phyloP scores from a whole-genome alignment of 2,797 vertebrate genomes.

The Novumbra hubbsi region DNA sequence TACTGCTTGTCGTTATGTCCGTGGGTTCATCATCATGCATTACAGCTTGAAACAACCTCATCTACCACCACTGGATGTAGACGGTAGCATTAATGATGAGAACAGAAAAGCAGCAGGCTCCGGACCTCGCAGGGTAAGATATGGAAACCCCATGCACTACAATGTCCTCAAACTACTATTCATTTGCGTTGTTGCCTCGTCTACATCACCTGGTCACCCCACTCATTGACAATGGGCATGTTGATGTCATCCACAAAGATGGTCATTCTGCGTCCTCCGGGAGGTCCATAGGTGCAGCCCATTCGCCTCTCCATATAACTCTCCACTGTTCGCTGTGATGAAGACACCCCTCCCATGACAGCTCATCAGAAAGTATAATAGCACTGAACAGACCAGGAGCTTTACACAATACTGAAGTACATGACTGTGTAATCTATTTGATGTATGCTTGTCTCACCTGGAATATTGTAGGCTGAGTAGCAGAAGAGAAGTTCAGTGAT shows the following conservation, averaged over 20 bases:
- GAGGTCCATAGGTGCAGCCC: slow-evolving; percentile 84
- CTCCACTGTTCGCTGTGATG: slow-evolving; percentile 77
- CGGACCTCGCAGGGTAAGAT: no score
- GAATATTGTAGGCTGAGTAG: slow-evolving; percentile 85
- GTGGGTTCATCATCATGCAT: no score
- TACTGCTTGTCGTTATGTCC: no score
- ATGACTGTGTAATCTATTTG: background rate
- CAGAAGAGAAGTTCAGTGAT: slow-evolving; percentile 86
- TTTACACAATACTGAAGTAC: background rate
- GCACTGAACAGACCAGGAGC: background rate
- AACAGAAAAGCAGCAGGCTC: no score
- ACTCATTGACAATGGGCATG: slow-evolving; percentile 86
- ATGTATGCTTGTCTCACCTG: slow-evolving; percentile 69
- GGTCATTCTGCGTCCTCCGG: slow-evolving; percentile 83
- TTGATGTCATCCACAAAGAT: slow-evolving; percentile 89
- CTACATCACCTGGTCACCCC: slow-evolving; percentile 86
- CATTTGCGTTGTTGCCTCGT: background rate
- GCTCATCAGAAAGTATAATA: background rate
- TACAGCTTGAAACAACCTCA: no score
- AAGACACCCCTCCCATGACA: background rate
- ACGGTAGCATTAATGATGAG: no score
- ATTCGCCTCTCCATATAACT: slow-evolving; percentile 86
- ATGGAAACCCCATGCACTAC: no score
- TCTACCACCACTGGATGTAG: no score
- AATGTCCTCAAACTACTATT: no score